Conservation (phyloP, 35 echinoderm and acorn worm genomes). For the Ophioderma brevispina region DNA sequence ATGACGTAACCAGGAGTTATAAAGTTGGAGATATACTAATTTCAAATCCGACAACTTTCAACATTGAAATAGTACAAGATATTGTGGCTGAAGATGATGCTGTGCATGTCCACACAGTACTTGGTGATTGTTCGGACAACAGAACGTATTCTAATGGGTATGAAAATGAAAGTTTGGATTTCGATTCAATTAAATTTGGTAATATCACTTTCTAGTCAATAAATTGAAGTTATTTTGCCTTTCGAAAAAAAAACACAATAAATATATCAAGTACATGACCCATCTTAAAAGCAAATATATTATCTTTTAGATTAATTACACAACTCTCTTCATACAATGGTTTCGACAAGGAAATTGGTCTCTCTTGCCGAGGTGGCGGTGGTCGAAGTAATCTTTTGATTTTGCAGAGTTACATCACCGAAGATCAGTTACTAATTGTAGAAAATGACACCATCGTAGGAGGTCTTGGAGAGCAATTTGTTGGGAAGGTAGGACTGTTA, state of each 20-base stretch:
- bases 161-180: neutral
- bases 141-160: no score
- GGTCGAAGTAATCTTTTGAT: neutral
- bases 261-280: neutral
- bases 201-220: neutral
- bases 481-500: neutral
- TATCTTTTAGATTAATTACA: neutral
- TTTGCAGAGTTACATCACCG: neutral
- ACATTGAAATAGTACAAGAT: no score
- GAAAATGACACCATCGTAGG: neutral
- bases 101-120: no score
- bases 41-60: no score
- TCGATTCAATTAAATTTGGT: neutral
- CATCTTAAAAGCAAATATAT: neutral
- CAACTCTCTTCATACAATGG: neutral
- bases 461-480: neutral
- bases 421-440: neutral
- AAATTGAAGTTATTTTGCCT: no score
- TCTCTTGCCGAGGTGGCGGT: neutral
- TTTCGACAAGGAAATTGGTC: neutral
- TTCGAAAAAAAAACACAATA: neutral
- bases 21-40: no score
- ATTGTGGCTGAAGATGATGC: no score
- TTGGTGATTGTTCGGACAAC: no score
- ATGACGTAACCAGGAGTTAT: no score